Base-by-base conservation (phyloP, 2,888 invertebrate genomes). In the Girardia tigrina region DNA sequence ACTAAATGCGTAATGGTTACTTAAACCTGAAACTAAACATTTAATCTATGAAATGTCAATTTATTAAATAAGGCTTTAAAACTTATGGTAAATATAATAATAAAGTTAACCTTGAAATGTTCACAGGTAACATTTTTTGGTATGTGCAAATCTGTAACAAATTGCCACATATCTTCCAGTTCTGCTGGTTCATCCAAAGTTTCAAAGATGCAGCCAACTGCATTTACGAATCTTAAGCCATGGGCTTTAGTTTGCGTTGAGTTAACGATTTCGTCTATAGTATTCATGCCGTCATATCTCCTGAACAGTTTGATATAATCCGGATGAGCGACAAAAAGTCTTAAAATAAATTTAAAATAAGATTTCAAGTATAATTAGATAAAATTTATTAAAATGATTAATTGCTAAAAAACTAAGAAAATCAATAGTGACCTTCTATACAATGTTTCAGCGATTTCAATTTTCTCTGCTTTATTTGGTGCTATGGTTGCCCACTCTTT, bases 141-240 rank as follows among this genome's bases (percentile, higher is more conserved):
- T 56, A 20, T 56, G 56, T 56, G 56, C n/a, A n/a, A 20, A 20
- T n/a, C n/a, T 56, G 20, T 23, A 2, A 56, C 56, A 56, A 20
- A 23, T 56, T 56, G n/a, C 56, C n/a, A 16, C 56, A 56, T 56
- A 56, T 56, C 56, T 56, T 23, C 56, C 20, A 56, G 56, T n/a
- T 56, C 56, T 8, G 4, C 56, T 56, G 56, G 56, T 6, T 4
- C 20, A 23, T 71, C 71, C 71, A 71, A 71, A 6, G 71, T 28
- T 14, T 71, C 71, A 71, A 71, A 28, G 4, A 71, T 28, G 4
- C 71, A 26, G 28, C 20, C 27, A 6, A 71, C 16, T 6, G 71
- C 14, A 71, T 29, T 71, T 12, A 71, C n/a, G 20, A 71, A 71
- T 71, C 71, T 27, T n/a, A 71, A 12, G 28, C 28, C 20, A 71